Evolutionary conservation across 1,140 invertebrate genomes (phyloP).

Genomic region (Cydia splendana): DNA sequence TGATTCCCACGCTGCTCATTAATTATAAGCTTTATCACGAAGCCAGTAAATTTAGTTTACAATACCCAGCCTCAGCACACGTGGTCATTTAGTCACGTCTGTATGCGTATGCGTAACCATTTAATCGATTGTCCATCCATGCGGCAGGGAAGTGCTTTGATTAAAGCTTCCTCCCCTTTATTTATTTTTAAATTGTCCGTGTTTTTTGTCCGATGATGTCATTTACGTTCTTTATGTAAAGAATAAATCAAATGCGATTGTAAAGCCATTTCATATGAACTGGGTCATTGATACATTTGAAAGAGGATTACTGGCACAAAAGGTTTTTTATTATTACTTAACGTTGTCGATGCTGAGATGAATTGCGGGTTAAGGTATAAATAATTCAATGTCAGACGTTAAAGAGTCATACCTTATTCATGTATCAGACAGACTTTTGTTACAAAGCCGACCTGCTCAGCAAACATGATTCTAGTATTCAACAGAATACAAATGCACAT

Average conservation of each 20-base stretch:
- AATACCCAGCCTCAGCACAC: slow-evolving; percentile 36
- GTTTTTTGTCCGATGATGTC: slow-evolving; percentile 50
- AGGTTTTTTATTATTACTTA: slow-evolving; percentile 14
- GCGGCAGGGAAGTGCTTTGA: slow-evolving; percentile 67
- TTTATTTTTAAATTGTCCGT: slow-evolving; percentile 68
- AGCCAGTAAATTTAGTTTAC: slow-evolving; percentile 4
- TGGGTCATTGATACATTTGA: background rate
- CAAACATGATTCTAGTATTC: slow-evolving; percentile 16
- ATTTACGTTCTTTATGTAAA: slow-evolving; percentile 52
- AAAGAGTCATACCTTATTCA: slow-evolving; percentile 45
- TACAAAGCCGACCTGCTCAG: slow-evolving; percentile 19
- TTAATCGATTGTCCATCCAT: slow-evolving; percentile 71
- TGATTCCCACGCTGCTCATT: background rate
- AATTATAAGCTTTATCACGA: background rate
- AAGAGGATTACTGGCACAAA: background rate
- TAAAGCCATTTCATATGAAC: background rate
- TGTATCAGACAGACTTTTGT: slow-evolving; percentile 34
- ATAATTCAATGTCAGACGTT: slow-evolving; percentile 48
- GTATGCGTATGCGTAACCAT: slow-evolving; percentile 48
- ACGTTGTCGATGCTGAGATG: slow-evolving; percentile 34
- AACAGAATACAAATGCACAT: background rate
- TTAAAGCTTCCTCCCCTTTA: slow-evolving; percentile 71
- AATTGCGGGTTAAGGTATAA: slow-evolving; percentile 41
- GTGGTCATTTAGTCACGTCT: slow-evolving; percentile 47
- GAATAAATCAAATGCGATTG: slow-evolving; percentile 45